A percentile compares a stretch with the other conserved stretches of the same genome.
Evolutionary conservation across 2,797 vertebrate genomes (phyloP).

Genomic region (Sebastes miniatus): DNA sequence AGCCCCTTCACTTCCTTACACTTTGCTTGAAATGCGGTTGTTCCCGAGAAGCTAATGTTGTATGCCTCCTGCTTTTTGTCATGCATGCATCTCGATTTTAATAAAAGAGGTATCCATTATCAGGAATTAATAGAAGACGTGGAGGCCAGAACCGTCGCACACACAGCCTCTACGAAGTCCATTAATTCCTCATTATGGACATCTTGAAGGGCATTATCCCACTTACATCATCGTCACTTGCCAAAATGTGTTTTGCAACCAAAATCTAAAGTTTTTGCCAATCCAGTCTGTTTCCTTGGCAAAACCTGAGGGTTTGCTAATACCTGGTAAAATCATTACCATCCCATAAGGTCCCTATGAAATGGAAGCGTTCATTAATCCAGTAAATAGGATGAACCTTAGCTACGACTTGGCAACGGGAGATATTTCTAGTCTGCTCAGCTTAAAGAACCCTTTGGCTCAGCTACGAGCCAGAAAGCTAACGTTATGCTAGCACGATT

Average conservation of each 20-base stretch:
- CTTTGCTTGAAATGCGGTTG: constrained; percentile 11
- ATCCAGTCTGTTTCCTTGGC: neutral
- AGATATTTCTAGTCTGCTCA: neutral
- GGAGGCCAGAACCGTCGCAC: neutral
- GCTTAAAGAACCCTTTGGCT: neutral
- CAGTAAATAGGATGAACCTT: neutral
- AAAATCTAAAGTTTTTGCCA: too few relatives aligned
- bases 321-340: neutral
- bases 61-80: neutral
- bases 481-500: too few relatives aligned
- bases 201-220: neutral
- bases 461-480: too few relatives aligned
- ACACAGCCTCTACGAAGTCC: neutral
- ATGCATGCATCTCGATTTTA: constrained; percentile 34
- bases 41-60: neutral
- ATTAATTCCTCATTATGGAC: neutral
- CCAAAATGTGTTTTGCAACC: too few relatives aligned
- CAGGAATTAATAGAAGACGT: neutral
- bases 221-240: too few relatives aligned
- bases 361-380: neutral
- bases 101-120: neutral
- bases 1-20: constrained; percentile 6
- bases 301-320: neutral
- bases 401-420: neutral
- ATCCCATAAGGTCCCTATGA: neutral